Percentiles rank a stretch among this genome's conserved stretches.
These are phyloP conservation scores for Gambelia wislizenii DNA, from an alignment of 2,797 vertebrate species.

Conservation along the genomic window DNA sequence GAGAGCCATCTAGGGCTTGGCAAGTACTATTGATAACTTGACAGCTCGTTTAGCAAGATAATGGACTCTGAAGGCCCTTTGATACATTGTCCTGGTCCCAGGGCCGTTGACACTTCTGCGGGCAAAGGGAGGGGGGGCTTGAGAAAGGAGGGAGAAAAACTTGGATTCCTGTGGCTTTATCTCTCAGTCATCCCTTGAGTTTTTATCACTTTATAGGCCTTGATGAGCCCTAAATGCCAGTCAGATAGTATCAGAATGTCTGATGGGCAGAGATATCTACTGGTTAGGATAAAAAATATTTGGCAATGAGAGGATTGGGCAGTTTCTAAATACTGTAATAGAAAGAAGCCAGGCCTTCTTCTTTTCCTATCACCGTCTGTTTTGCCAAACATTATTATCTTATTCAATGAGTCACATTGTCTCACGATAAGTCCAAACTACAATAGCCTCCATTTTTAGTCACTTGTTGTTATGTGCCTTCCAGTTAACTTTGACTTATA, in stretches of 20 bases:
- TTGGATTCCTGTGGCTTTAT: constrained; percentile 38
- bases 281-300: not conserved
- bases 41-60: constrained; percentile 41
- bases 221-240: constrained; percentile 9
- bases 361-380: too few species aligned
- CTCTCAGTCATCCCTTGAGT: constrained; percentile 17
- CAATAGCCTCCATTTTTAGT: too few species aligned
- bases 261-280: not conserved
- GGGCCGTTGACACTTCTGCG: constrained; percentile 22
- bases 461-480: too few species aligned
- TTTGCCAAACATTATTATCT: too few species aligned
- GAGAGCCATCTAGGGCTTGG: constrained; percentile 37
- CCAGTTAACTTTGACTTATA: too few species aligned
- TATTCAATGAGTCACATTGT: too few species aligned
- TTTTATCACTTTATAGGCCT: constrained; percentile 28
- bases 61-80: constrained; percentile 35
- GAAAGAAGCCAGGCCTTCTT: too few species aligned
- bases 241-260: not conserved
- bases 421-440: too few species aligned
- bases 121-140: not conserved
- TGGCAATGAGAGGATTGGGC: not conserved
- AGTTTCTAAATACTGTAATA: not conserved
- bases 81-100: constrained; percentile 41
- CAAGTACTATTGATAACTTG: constrained; percentile 44
- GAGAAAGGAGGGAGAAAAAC: constrained; percentile 28